A percentile compares a stretch with the other conserved stretches of the same genome.
These are phyloP conservation scores for Sepiola atlantica DNA, from an alignment of 2,888 invertebrate genomes.

Conservation along the genomic window DNA sequence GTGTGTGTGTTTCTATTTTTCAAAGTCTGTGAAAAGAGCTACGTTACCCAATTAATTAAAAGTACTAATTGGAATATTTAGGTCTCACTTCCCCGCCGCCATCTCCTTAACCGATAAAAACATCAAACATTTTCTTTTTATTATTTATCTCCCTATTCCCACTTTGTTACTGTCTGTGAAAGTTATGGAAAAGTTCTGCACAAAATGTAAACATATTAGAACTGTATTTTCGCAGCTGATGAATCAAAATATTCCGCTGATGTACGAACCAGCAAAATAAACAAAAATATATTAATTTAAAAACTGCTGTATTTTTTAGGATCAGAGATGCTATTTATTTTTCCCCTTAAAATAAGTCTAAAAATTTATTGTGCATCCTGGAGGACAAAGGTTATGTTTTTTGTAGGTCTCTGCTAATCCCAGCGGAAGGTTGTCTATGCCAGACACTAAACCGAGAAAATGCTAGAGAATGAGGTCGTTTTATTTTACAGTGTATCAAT, in stretches of 20 bases:
- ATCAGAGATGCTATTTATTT: too few species aligned
- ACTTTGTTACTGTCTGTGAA: neutral
- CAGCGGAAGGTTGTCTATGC: too few species aligned
- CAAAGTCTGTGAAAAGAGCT: neutral
- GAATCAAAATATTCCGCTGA: neutral
- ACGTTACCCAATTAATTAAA: neutral
- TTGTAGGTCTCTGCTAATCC: too few species aligned
- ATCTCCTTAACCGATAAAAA: too few species aligned
- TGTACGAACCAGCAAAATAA: neutral
- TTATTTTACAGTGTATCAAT: too few species aligned
- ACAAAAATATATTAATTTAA: neutral
- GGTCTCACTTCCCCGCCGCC: neutral
- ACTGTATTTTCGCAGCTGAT: neutral
- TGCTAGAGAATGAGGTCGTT: too few species aligned
- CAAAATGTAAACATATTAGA: neutral
- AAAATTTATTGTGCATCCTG: too few species aligned
- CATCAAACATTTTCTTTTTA: neutral
- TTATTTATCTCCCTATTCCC: neutral
- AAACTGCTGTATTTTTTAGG: neutral
- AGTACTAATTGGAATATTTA: neutral
- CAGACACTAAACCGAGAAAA: too few species aligned
- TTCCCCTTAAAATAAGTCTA: too few species aligned
- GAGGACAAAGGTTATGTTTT: too few species aligned
- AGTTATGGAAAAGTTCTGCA: neutral
- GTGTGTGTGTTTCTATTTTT: neutral